These are phyloP conservation scores for Asbolus verrucosus DNA, from an alignment of 1,140 invertebrate species.

Conservation along the genomic window DNA sequence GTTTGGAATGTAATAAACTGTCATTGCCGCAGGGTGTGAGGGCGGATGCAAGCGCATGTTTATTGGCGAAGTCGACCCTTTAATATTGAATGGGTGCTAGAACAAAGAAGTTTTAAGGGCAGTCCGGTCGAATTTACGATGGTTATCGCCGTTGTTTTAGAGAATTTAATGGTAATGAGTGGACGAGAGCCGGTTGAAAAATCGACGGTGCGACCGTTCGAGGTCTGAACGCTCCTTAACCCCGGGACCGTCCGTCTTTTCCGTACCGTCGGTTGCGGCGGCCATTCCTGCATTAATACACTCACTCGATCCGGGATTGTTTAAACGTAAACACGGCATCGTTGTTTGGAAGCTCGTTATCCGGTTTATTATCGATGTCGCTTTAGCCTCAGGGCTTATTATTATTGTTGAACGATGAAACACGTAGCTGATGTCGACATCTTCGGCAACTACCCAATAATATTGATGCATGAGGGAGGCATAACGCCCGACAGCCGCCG, in stretches of 20 bases:
- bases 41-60: neutral
- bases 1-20: too few relatives aligned
- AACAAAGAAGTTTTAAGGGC: neutral
- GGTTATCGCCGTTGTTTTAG: conserved; percentile 2
- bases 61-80: neutral
- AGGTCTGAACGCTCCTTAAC: neutral
- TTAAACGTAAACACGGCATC: too few relatives aligned
- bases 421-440: conserved; percentile 31
- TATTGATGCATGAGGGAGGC: conserved; percentile 9
- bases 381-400: neutral
- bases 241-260: neutral
- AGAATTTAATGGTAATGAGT: conserved; percentile 1
- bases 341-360: too few relatives aligned
- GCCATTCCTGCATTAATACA: neutral
- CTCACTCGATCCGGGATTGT: too few relatives aligned
- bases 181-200: neutral
- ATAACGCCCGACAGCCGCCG: conserved; percentile 8
- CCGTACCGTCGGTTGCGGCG: conserved; percentile 5
- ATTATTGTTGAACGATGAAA: conserved; percentile 8
- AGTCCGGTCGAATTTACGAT: conserved; percentile 8
- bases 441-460: conserved; percentile 26
- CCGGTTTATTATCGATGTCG: too few relatives aligned
- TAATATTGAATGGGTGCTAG: neutral
- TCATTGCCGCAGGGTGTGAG: too few relatives aligned
- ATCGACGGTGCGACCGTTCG: too few relatives aligned